Evolutionary conservation across 2,113 vertebrate genomes (phyloP), one percentile per base, ranked within the genome.

Genomic region (Motacilla alba): DNA sequence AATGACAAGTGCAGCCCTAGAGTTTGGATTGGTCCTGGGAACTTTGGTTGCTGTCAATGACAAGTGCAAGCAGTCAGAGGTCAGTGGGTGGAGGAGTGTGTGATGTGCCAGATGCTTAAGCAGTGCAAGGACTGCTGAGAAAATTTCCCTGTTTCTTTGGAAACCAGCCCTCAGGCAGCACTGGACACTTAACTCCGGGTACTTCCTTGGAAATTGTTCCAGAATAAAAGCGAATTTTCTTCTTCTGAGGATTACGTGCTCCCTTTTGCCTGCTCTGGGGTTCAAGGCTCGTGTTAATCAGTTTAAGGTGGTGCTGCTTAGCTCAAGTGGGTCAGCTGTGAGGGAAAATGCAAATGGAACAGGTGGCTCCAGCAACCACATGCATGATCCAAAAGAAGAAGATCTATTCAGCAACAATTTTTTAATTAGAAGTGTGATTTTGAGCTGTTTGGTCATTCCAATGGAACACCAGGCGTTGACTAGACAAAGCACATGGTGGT

Each of bases 211-310:
- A 26, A 81, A 33, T 33, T 33, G 3, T 13, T 49, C 16, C 49
- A 72, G 44, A 41, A 46, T 21, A 66, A 84, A 47, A 27, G 35
- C 0, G 0, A 22, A 23, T 59, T 62, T 83, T 13, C 9, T 63
- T 75, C 56, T 53, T 22, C 39, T 44, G n/a, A 67, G 26, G 41
- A 12, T 46, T 33, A n/a, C 5, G 24, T 6, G 2, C 33, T 72
- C 1, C 0, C 18, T 72, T 68, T 23, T 27, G 30, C 3, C 0
- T 14, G 21, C 1, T 1, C 17, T 80, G 49, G 41, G 15, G 1
- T 55, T 43, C 18, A 16, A n/a, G 64, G 16, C 0, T 1, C 2
- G 1, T 3, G 0, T 64, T n/a, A 7, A 0, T 59, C 26, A 7
- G 22, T 68, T 44, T 23, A 47, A 43, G 26, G 22, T 3, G 7